phyloP scores from a whole-genome alignment of 37 sponge, comb jelly and placozoan genomes.

The Dysidea cf. avara region DNA sequence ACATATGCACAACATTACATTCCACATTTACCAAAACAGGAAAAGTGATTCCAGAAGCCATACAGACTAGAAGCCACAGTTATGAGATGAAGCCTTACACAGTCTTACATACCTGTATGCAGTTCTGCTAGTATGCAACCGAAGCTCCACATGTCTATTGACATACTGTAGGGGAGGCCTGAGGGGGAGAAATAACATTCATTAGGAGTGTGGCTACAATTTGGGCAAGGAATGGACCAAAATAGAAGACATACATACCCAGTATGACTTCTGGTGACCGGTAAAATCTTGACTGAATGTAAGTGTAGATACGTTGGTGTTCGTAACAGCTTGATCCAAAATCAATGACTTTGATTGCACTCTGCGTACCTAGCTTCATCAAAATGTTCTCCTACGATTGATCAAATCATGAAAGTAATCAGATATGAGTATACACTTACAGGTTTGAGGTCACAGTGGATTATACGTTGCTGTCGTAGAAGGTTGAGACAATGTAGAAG shows the following conservation, averaged over 20 bases:
- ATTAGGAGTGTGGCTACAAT: not conserved
- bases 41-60: too few relatives aligned
- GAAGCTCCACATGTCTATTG: constrained; percentile 93
- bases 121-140: constrained; percentile 90
- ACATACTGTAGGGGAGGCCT: constrained; percentile 86
- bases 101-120: too few relatives aligned
- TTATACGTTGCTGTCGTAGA: constrained; percentile 82
- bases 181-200: too few relatives aligned
- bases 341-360: constrained; percentile 86
- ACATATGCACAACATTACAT: too few relatives aligned
- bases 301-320: constrained; percentile 84
- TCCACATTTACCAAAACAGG: too few relatives aligned
- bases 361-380: constrained; percentile 64
- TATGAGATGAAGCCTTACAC: too few relatives aligned
- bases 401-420: too few relatives aligned
- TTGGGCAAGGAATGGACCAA: not conserved
- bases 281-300: constrained; percentile 91
- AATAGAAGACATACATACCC: constrained; percentile 8
- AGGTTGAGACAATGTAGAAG: constrained; percentile 89
- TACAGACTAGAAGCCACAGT: too few relatives aligned
- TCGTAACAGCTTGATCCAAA: constrained; percentile 95
- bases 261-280: constrained; percentile 90
- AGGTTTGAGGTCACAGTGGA: constrained; percentile 99
- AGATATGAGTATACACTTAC: constrained; percentile 63
- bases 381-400: constrained; percentile 80